Base-by-base conservation (phyloP, 2,113 vertebrate species). In the Promerops cafer region DNA sequence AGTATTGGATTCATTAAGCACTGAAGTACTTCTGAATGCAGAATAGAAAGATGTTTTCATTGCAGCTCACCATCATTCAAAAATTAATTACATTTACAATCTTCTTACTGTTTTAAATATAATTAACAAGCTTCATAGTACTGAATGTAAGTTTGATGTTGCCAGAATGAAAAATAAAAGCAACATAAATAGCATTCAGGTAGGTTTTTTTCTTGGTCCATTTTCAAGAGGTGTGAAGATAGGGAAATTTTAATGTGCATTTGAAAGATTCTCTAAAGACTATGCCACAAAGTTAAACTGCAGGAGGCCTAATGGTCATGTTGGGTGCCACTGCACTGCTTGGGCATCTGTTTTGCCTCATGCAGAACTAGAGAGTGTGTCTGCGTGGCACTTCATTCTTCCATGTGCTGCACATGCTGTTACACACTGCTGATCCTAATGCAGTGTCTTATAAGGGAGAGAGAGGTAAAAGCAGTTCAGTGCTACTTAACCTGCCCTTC, bases 321-420 rank as follows among this genome's bases (percentile, higher is more conserved):
- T 52, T 45, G 61, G 49, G 24, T 83, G 65, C 26, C 37, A 10
- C 26, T 52, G 69, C 7, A 7, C 9, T 68, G 30, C 60, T n/a
- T 24, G 40, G 22, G 13, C 42, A 0, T 50, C 50, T 19, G 1
- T 28, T 68, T 30, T n/a, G 78, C 23, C 37, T 76, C 24, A 2
- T 10, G 28, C 37, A 72, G 74, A 63, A 0, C 27, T 14, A 7
- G 23, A 2, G 2, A 23, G 9, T 37, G 28, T 54, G 3, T 44
- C 18, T 27, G 14, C 35, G 20, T 44, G n/a, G 47, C 18, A 6
- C 45, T 37, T 69, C 6, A 0, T 50, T 44, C 53, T 42, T 53
- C 47, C 3, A 0, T 8, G 30, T 45, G 3, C 56, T 49, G 45
- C 28, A 11, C 17, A 0, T 18, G 16, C 68, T 30, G 10, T 47